These are phyloP conservation scores for Rhyacichthys aspro DNA, from an alignment of 2,797 vertebrate genomes.

Conservation along the genomic window DNA sequence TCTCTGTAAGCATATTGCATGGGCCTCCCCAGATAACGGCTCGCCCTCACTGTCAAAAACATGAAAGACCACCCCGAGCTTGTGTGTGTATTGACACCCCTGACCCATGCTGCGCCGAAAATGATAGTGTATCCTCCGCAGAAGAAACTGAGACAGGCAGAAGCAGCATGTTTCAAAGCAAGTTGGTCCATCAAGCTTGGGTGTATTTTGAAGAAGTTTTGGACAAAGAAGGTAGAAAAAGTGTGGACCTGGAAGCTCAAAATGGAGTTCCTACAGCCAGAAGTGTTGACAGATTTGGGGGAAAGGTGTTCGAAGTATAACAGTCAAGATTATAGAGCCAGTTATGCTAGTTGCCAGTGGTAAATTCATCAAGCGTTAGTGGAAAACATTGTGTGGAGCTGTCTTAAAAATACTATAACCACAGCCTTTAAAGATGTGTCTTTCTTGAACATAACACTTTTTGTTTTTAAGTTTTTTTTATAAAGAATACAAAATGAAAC, in stretches of 20 bases:
- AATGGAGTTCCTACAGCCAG: no score
- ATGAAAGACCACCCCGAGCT: conserved; percentile 37
- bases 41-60: conserved; percentile 35
- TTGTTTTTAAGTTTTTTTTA: no score
- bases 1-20: conserved; percentile 44
- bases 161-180: conserved; percentile 40
- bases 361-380: no score
- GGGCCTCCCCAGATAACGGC: conserved; percentile 37
- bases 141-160: conserved; percentile 30
- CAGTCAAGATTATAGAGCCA: no score
- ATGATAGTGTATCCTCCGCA: conserved; percentile 17
- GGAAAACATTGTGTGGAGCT: no score
- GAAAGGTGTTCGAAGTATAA: no score
- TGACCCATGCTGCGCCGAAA: conserved; percentile 27
- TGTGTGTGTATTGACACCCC: conserved; percentile 16
- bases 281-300: no score
- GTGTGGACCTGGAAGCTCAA: neutral
- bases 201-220: conserved; percentile 24
- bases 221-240: conserved; percentile 3
- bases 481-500: no score
- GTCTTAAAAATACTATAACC: no score
- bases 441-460: no score
- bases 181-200: conserved; percentile 21
- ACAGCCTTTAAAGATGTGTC: no score
- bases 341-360: no score